Evolutionary conservation across 2,888 invertebrate genomes (phyloP), one percentile per base, ranked within the genome.

Genomic region (Himalopsyche anomala): DNA sequence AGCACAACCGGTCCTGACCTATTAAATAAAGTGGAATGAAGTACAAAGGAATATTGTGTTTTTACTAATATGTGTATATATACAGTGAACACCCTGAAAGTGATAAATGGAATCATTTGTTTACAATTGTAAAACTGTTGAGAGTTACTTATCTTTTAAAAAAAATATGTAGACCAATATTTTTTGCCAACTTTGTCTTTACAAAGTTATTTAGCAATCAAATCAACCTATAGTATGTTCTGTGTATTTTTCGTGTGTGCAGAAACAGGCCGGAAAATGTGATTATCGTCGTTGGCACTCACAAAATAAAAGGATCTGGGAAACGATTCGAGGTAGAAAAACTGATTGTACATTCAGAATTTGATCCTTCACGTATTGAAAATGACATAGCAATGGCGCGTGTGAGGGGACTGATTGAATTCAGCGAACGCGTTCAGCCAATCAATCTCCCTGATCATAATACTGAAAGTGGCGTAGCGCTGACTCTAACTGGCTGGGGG

Each of bases 371-470:
- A 0, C 84, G 89, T 9, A 92, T 93, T 74, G 87, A 11, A 0
- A 93, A 94, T 88, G 94, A 94, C 89, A 90, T 94, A 87, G 93
- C 92, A 87, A 90, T 94, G 0, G 89, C 94, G 15, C 91, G 90
- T 84, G 90, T 93, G 0, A 83, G 89, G 1, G 85, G 84, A 0
- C 89, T 90, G 1, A 93, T 94, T 4, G 87, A 88, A 88, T 93
- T 92, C 89, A 91, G 85, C 74, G 90, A 90, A 2, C 89, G 87
- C 4, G 91, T 93, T 4, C 91, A 92, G 88, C 91, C 93, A 0
- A 91, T 93, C 36, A 88, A 86, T 3, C 89, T 93, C 15, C 92
- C 93, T 4, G 90, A 90, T 0, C 86, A 88, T 2, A 89, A 93
- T 82, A 92, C 92, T 6, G 90, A 89, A 0, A 69, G 51, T 51